Percentiles rank a stretch among this genome's conserved stretches.
Conservation (phyloP, 2,888 invertebrate genomes). For the Ophion obscuratus region DNA sequence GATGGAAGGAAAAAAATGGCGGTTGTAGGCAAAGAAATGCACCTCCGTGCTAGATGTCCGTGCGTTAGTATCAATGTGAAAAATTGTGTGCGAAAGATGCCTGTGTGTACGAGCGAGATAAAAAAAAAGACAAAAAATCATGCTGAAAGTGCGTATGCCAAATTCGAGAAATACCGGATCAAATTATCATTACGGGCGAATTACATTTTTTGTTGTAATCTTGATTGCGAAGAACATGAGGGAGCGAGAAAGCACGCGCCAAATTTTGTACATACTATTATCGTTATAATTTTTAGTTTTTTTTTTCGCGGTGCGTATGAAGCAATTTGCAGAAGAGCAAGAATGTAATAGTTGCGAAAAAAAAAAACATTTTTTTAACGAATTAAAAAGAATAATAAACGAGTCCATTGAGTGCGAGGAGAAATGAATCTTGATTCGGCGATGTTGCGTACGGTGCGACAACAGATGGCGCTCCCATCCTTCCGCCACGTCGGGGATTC, state of each 20-base stretch:
- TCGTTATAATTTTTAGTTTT: conserved; percentile 30
- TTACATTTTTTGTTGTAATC: conserved; percentile 27
- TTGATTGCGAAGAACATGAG: conserved; percentile 6
- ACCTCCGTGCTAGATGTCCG: conserved; percentile 63
- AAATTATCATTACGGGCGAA: conserved; percentile 3
- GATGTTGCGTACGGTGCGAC: no score
- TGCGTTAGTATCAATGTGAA: conserved; percentile 54
- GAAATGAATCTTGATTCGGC: neutral
- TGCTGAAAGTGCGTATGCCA: conserved; percentile 34
- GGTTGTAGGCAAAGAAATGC: conserved; percentile 57
- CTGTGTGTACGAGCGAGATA: conserved; percentile 56
- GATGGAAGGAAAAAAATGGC: conserved; percentile 21
- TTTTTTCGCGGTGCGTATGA: conserved; percentile 25
- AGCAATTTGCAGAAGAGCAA: conserved; percentile 33
- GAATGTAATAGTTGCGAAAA: neutral
- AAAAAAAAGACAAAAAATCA: conserved; percentile 6
- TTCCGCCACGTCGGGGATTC: neutral
- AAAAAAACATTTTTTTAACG: neutral
- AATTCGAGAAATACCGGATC: conserved; percentile 22
- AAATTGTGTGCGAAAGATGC: conserved; percentile 35
- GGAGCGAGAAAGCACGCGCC: neutral
- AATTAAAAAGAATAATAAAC: neutral
- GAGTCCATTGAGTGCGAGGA: neutral
- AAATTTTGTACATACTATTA: conserved; percentile 50
- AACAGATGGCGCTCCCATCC: neutral